Evolutionary conservation across 1,140 invertebrate species (phyloP), one percentile per base, ranked within the genome.

Genomic region (Nomia melanderi): DNA sequence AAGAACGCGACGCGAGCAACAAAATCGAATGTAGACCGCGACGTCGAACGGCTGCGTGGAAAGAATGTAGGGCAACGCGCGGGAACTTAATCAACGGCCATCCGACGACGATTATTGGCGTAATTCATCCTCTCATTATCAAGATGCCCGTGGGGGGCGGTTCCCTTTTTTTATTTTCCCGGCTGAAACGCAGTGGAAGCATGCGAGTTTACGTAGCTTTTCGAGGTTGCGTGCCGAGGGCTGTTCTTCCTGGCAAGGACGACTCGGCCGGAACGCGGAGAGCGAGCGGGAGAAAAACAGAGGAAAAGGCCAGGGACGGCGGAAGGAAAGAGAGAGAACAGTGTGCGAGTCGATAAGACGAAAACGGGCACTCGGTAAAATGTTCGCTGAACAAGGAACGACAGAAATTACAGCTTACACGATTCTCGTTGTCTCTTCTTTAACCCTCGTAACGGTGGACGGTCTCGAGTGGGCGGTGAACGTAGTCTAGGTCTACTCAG

Each of bases 311-410:
- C n/a, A 62, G 41, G 60, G 39, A 62, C 56, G 47, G 20, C 33
- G 57, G 41, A 39, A 27, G 33, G 50, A 25, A 5, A 11, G 14
- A 23, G 27, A 27, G 33, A 17, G 41, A 44, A n/a, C 65, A 76
- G 65, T 59, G 78, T 78, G 82, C 78, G 76, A 88, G 82, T 87
- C 88, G 87, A 90, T 90, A 90, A 90, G 85, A 77, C 79, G 86
- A 89, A 44, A 44, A 88, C 87, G 79, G 81, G 78, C 78, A 86
- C 86, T 89, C 86, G 74, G 80, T 85, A 81, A 86, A 87, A 82
- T n/a, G n/a, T 90, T 88, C 82, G 79, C 79, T 80, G 83, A 89
- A 89, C 86, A 64, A 84, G 79, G 82, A 84, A 79, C 63, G 78
- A 79, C 75, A 79, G 57, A 74, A 84, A 86, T 84, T 77, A 82